phyloP scores from a whole-genome alignment of 2,797 vertebrate species.

The Miichthys miiuy region DNA sequence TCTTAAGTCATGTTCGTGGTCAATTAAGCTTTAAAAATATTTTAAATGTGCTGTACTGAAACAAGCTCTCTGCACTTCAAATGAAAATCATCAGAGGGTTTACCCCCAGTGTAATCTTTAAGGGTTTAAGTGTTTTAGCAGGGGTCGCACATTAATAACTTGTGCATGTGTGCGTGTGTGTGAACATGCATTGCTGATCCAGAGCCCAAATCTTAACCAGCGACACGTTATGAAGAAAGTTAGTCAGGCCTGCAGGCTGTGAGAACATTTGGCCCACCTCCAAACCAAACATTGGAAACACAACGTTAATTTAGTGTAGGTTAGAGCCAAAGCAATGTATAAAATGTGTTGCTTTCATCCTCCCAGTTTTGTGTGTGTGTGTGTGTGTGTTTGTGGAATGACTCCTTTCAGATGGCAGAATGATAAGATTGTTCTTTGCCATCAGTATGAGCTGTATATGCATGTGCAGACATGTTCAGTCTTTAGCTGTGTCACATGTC shows the following conservation, averaged over 20 bases:
- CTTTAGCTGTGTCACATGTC: slow-evolving; percentile 40
- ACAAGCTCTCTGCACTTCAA: slow-evolving; percentile 71
- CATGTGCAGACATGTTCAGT: slow-evolving; percentile 45
- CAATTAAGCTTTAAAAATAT: slow-evolving; percentile 79
- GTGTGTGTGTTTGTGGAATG: slow-evolving; percentile 12
- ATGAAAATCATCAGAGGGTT: slow-evolving; percentile 74
- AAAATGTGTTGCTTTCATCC: slow-evolving; percentile 55
- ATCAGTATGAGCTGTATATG: slow-evolving; percentile 29
- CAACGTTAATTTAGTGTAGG: slow-evolving; percentile 66
- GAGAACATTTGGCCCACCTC: slow-evolving; percentile 61
- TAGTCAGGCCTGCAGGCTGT: slow-evolving; percentile 57
- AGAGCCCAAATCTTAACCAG: slow-evolving; percentile 52
- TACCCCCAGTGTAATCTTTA: slow-evolving; percentile 66
- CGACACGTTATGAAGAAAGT: slow-evolving; percentile 53
- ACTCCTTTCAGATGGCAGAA: slow-evolving; percentile 55
- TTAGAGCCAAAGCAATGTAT: slow-evolving; percentile 48
- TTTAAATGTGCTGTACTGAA: slow-evolving; percentile 70
- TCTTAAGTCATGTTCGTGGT: slow-evolving; percentile 71
- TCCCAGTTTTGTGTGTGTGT: slow-evolving; percentile 16
- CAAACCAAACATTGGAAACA: slow-evolving; percentile 72
- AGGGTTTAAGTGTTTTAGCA: slow-evolving; percentile 67
- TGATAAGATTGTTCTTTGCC: slow-evolving; percentile 59
- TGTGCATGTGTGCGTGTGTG: slow-evolving; percentile 56
- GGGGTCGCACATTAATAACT: slow-evolving; percentile 63
- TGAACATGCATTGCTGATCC: slow-evolving; percentile 57